Evolutionary conservation across 2,797 vertebrate genomes (phyloP), one percentile per base, ranked within the genome.

Genomic region (Pseudochirops corinnae): DNA sequence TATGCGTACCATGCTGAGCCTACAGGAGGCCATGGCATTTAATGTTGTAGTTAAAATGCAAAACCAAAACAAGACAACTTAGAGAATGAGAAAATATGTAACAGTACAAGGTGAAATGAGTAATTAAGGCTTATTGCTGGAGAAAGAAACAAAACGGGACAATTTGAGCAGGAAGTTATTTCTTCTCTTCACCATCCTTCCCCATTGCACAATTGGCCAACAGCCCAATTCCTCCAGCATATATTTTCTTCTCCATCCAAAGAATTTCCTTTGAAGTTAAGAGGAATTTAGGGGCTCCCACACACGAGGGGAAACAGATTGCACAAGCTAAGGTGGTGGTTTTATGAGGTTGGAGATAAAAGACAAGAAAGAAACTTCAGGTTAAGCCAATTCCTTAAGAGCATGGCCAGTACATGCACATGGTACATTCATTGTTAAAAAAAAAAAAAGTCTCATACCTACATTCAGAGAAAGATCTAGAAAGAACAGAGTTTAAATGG

Each of bases 191-290:
- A 53, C 50, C 28, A 52, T 91, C 90, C 46, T 82, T 82, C 39
- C 74, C 90, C 29, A 9, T 33, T 91, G 9, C 28, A 55, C 53
- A 55, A 53, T 55, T 55, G 90, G 52, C 52, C 55, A 55, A 55
- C 50, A 55, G 90, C 90, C 90, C 90, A 52, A 16, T 55, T 55
- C 52, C 31, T 33, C 52, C 29, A 55, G 31, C 52, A 55, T 55
- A 52, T 55, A 82, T 91, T 91, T 91, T 91, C 90, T 91, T 91
- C 53, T 91, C 31, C 90, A 91, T 55, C 53, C 50, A 91, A 55
- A 55, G 52, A 91, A 91, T 52, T 53, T 91, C 29, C 50, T 82
- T 82, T 82, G 74, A 82, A 82, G 74, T 82, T 82, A 46, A 82
- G 39, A 82, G 39, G 39, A 46, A 24, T 82, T 82, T 82, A 82